Conservation (phyloP, 1,140 invertebrate genomes). For the Penaeus japonicus region DNA sequence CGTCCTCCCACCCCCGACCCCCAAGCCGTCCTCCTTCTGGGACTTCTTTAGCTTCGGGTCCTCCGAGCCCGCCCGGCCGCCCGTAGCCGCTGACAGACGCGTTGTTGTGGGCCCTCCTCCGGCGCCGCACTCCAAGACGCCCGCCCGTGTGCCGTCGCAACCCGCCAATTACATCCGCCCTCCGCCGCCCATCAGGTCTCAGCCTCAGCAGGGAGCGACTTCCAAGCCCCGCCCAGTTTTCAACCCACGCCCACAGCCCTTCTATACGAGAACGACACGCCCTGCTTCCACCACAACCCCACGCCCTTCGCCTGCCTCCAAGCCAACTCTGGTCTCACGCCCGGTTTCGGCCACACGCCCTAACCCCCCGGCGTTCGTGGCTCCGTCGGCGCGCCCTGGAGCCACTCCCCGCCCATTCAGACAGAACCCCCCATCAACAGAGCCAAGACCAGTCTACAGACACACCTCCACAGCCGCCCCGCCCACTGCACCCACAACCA, state of each 20-base stretch:
- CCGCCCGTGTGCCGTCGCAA: neutral
- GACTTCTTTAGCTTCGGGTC: slow-evolving; percentile 10
- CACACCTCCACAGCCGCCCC: neutral
- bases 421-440: neutral
- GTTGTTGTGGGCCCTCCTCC: too few species aligned
- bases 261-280: neutral
- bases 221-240: too few species aligned
- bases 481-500: neutral
- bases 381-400: too few species aligned
- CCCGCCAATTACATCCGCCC: neutral
- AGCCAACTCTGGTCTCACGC: neutral
- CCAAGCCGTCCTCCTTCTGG: slow-evolving; percentile 14
- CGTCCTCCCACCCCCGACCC: neutral
- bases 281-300: neutral
- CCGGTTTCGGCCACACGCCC: neutral
- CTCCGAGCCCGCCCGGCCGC: neutral
- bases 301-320: neutral
- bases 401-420: too few species aligned
- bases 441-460: slow-evolving; percentile 21
- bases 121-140: neutral
- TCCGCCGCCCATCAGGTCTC: too few species aligned
- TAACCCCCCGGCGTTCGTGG: neutral
- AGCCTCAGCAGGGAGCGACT: too few species aligned
- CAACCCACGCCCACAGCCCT: too few species aligned
- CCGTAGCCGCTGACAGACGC: neutral